phyloP scores from a whole-genome alignment of 2,113 vertebrate species.

The Ciconia stormi region DNA sequence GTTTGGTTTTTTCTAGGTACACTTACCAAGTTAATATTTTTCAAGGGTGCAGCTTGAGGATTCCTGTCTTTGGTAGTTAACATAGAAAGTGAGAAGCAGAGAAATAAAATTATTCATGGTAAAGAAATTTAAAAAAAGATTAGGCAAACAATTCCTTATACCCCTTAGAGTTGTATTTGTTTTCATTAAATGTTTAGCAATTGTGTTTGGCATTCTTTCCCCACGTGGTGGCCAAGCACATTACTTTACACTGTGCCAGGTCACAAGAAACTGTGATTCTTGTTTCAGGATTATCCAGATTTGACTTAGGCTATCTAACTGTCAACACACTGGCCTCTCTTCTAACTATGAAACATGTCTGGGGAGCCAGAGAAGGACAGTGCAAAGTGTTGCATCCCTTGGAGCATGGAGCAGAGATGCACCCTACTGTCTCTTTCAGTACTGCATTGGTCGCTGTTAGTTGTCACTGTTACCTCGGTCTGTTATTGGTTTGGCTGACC shows the following conservation, averaged over 20 bases:
- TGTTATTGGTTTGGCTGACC: not conserved
- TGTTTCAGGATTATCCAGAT: constrained; percentile 20
- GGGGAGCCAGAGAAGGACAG: not conserved
- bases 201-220: constrained; percentile 1
- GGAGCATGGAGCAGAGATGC: constrained; percentile 48
- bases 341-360: not conserved
- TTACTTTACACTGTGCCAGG: constrained; percentile 29
- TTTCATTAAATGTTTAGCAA: not conserved
- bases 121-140: not conserved
- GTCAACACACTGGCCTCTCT: constrained; percentile 2
- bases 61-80: not conserved
- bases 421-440: constrained; percentile 44
- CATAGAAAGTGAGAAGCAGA: not conserved
- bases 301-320: not conserved
- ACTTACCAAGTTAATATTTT: not conserved
- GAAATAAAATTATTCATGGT: not conserved
- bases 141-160: not conserved
- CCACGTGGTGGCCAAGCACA: not conserved
- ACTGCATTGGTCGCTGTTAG: not conserved
- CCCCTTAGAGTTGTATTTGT: not conserved
- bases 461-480: not conserved
- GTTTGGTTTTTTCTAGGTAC: not conserved
- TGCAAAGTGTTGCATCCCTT: not conserved
- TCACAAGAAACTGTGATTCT: constrained; percentile 49
- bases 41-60: not conserved